Base-by-base conservation (phyloP, 2,113 vertebrate genomes). In the Oreochromis niloticus region DNA sequence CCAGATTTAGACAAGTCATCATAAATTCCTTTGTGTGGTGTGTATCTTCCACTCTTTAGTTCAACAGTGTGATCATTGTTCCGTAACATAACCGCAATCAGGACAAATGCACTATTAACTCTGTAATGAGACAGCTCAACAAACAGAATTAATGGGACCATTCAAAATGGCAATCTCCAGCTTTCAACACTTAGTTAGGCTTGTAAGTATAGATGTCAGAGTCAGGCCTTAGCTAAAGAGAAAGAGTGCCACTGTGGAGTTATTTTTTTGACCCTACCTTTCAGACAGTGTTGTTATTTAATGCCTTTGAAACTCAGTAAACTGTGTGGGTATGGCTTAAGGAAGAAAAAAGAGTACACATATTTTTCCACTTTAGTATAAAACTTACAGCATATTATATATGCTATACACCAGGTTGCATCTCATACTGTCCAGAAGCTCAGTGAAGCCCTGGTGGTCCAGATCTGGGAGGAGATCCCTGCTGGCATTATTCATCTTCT, bases 121-220 rank as follows among this genome's bases (percentile, higher is more conserved):
- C 87, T 63, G 91, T 94, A 96, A 95, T 95, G 94, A 95, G 92
- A 95, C 91, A 92, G 93, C 91, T 94, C 90, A 94, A 93, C 94
- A 94, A 94, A 96, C 89, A 92, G 84, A 93, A 95, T 95, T 89
- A 94, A 94, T 91, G 91, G 81, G 55, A 89, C 85, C 83, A 80
- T 93, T 94, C 84, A 85, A 85, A 93, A 87, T 79, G 85, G 83
- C 81, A 48, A 80, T 92, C 83, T 90, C 80, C 79, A 66, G 88
- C 88, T 85, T 85, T 93, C 87, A 88, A 57, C 93, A 80, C 83
- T 90, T 84, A 91, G 90, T 93, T 83, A 85, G 73, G 73, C 87
- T 82, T 85, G 75, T 90, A 89, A 91, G 84, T 80, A 68, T 55
- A 46, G 80, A 87, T 78, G 66, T 86, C 56, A 71, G 83, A 84